A percentile compares a stretch with the other conserved stretches of the same genome.
Conservation (phyloP, 2,888 invertebrate species). For the Shargacucullia verbasci region DNA sequence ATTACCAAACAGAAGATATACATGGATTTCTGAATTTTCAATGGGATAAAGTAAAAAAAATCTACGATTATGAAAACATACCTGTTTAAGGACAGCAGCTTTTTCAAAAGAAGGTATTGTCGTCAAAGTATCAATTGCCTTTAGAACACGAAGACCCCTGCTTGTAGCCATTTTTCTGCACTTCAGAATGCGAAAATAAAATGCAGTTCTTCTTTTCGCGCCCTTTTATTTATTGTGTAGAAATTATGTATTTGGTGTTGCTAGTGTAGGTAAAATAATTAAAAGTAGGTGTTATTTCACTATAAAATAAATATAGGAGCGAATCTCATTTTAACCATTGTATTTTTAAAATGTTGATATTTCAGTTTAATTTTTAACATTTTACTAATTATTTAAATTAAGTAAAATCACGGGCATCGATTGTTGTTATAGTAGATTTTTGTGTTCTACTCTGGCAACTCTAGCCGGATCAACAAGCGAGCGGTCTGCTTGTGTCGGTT, state of each 20-base stretch:
- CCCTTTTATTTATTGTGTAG: conserved; percentile 25
- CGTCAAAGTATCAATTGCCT: conserved; percentile 54
- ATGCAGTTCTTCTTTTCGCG: conserved; percentile 28
- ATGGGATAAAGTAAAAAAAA: not conserved
- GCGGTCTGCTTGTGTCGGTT: conserved; percentile 58
- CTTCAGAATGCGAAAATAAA: not conserved
- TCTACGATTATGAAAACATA: conserved; percentile 13
- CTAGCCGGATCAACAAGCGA: conserved; percentile 83
- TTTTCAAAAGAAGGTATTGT: conserved; percentile 58
- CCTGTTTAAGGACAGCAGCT: conserved; percentile 62
- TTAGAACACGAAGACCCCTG: conserved; percentile 61
- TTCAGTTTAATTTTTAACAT: too few relatives aligned
- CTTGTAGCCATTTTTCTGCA: conserved; percentile 42
- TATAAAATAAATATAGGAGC: too few relatives aligned
- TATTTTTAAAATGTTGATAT: too few relatives aligned
- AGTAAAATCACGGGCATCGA: too few relatives aligned
- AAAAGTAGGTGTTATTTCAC: too few relatives aligned
- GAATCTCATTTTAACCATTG: too few relatives aligned
- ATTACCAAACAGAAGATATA: too few relatives aligned
- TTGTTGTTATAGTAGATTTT: too few relatives aligned
- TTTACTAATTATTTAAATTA: too few relatives aligned
- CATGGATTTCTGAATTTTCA: too few relatives aligned
- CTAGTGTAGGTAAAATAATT: too few relatives aligned
- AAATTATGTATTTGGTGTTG: too few relatives aligned
- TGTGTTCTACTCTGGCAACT: conserved; percentile 64